Base-by-base conservation (phyloP, 2,888 invertebrate species). In the Trachelus tabidus region DNA sequence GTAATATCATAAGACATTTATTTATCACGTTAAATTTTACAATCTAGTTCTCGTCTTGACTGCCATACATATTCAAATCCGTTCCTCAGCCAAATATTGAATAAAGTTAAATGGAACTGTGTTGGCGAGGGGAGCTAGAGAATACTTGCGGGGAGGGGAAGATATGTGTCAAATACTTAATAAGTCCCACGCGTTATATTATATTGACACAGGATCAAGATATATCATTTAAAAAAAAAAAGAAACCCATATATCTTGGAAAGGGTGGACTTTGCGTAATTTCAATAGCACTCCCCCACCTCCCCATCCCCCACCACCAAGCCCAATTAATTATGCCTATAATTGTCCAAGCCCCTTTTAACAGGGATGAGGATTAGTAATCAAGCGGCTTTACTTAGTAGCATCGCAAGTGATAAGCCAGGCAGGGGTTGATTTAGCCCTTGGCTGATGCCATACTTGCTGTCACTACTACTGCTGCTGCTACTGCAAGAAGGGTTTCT, bases 401-500 rank as follows among this genome's bases (percentile, higher is more conserved):
- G 56, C 56, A 15, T 56, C 23, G 23, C 56, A 15, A 56, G 9
- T 23, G 56, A 3, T 9, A 56, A 56, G 9, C 56, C 56, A 23
- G 23, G 23, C 56, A 56, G 56, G 56, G 56, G 56, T 56, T 56
- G 56, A 23, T 56, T 56, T 56, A 56, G 56, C 56, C 56, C 56
- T 56, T 23, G 56, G 56, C 23, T 23, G 56, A 56, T 23, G 56
- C 9, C 9, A 56, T 56, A 56, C 56, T 56, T 56, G 56, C 56
- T 56, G 56, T 56, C 56, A 23, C 23, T 23, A 56, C 56, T 56
- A 23, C 56, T 56, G 56, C 40, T 23, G 9, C 40, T 40, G 15
- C 15, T 40, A n/a, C 34, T 77, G 74, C 75, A 15, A 75, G 31
- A 56, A 34, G 75, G 30, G 75, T 77, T 77, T 77, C 40, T 40